Conservation (phyloP, 2,888 invertebrate species). For the Stenoptilia bipunctidactyla region DNA sequence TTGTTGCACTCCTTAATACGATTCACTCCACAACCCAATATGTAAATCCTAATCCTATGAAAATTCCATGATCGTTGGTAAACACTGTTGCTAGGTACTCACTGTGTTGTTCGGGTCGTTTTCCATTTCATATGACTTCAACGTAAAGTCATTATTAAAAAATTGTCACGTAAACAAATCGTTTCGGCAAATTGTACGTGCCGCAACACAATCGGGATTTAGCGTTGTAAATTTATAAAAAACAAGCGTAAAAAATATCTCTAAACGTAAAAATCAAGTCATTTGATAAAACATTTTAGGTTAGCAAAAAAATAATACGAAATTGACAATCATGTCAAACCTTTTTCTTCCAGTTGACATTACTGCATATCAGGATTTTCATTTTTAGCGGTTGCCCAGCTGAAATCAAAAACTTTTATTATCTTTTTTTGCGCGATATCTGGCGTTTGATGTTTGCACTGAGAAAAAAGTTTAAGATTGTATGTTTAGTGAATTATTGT, state of each 20-base stretch:
- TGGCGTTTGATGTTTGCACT: slow-evolving; percentile 2
- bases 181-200: slow-evolving; percentile 35
- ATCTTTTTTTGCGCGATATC: slow-evolving; percentile 19
- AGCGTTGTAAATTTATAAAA: slow-evolving; percentile 53
- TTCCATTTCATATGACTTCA: slow-evolving; percentile 59
- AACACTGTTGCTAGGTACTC: slow-evolving; percentile 29
- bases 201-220: slow-evolving; percentile 64
- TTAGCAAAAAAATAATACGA: slow-evolving; percentile 68
- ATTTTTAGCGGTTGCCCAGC: slow-evolving; percentile 55
- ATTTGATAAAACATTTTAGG: slow-evolving; percentile 72
- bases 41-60: too few relatives aligned
- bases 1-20: too few relatives aligned
- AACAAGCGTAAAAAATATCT: slow-evolving; percentile 60
- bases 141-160: slow-evolving; percentile 57
- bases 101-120: slow-evolving; percentile 67
- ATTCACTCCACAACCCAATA: too few relatives aligned
- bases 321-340: slow-evolving; percentile 67
- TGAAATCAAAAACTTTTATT: slow-evolving; percentile 39
- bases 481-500: background rate
- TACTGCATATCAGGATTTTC: slow-evolving; percentile 63
- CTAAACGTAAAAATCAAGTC: slow-evolving; percentile 64
- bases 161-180: slow-evolving; percentile 50
- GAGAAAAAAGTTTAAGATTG: slow-evolving; percentile 2
- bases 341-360: slow-evolving; percentile 70
- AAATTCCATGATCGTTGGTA: background rate